Conservation (phyloP, 2,888 invertebrate species). For the Flexamia atlantica region DNA sequence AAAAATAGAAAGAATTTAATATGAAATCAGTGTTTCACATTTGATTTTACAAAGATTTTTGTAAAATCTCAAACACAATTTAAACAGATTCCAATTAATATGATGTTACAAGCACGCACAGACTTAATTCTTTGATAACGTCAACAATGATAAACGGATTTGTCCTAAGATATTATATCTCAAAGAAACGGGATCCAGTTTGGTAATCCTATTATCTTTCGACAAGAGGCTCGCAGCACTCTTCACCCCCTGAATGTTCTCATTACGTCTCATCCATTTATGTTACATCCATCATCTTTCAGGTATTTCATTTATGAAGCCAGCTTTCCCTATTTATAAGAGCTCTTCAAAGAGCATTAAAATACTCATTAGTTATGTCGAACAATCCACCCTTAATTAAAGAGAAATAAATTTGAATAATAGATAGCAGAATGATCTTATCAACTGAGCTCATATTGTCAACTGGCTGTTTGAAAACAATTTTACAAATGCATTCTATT, state of each 20-base stretch:
- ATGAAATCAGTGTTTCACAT: no score
- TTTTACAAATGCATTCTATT: no score
- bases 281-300: not conserved
- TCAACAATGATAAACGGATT: constrained; percentile 16
- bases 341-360: not conserved
- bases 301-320: not conserved
- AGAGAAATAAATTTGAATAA: no score
- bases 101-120: not conserved
- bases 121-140: not conserved
- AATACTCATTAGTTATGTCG: not conserved
- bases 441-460: no score
- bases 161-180: not conserved
- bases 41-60: no score
- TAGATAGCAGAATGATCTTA: no score
- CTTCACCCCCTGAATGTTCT: constrained; percentile 14
- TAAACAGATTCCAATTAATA: no score
- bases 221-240: not conserved
- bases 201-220: constrained; percentile 11
- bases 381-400: no score
- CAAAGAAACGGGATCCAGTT: constrained; percentile 7
- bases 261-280: not conserved
- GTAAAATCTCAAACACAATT: no score
- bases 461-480: no score
- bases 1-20: no score
- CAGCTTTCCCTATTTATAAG: not conserved